Base-by-base conservation (phyloP, 2,888 invertebrate species). In the Geophilus truncorum region DNA sequence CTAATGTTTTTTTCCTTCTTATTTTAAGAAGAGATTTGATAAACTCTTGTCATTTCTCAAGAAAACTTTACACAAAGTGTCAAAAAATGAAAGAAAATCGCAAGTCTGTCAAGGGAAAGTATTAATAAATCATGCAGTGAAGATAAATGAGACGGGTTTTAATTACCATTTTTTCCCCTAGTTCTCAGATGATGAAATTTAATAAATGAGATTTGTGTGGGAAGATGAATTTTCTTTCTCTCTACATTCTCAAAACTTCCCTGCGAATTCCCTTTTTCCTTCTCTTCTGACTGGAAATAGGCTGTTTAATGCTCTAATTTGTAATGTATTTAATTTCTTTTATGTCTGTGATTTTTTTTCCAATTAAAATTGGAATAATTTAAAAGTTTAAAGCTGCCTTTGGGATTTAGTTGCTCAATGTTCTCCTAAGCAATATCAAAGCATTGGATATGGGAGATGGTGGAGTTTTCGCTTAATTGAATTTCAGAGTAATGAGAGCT, bases 41-140 rank as follows among this genome's bases (percentile, higher is more conserved):
- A 28, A 70, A 70, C 25, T 70, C n/a, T 70, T 70, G 70, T 70
- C 70, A 70, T 70, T 70, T 70, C 28, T 70, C 70, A 70, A 28
- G 12, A 70, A 70, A 62, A 70, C 1, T 70, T 23, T 62, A 18
- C 57, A 23, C n/a, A 62, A 5, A 6, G 28, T 70, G 28, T 70
- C 70, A 70, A 3, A 25, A 70, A 70, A 25, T 12, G 5, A 28
- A 70, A 28, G 28, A 70, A 28, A 25, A 25, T 25, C 3, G 70
- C 6, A 25, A 70, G 70, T 28, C 70, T 70, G 70, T 70, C 70
- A 28, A 4, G 28, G 6, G 4, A n/a, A 70, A 51, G 23, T 12
- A 23, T 70, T 70, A 70, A 70, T 70, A 70, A 70, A 70, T 70
- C 70, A 70, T 70, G 70, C 70, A 28, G 70, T 70, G 70, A 70